Evolutionary conservation across 2,113 vertebrate genomes (phyloP), one percentile per base, ranked within the genome.

Genomic region (Channa argus): DNA sequence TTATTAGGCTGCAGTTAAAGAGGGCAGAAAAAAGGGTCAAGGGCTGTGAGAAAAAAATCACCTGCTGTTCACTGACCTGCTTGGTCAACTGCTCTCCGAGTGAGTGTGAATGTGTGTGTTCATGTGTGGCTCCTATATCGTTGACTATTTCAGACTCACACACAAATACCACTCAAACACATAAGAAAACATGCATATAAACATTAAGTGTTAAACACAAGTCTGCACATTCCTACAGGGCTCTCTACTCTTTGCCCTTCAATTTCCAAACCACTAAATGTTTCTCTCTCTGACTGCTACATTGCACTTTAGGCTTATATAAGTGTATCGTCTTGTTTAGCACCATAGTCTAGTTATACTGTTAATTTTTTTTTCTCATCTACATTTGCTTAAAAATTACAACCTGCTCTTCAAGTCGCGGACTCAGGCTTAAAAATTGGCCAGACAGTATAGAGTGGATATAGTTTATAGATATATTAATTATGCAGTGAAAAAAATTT

Each of bases 21-120:
- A 71, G 86, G 82, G 41, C 78, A 56, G 54, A 7, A 53, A 24
- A 36, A 85, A n/a, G 41, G 88, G 91, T 91, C 83, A 89, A 81
- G 39, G 66, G 80, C 83, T 84, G 63, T 86, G 86, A 84, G 89
- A 90, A 92, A 91, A 91, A 87, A 74, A 82, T 82, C 91, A 90
- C 87, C 89, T 90, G 82, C 86, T 88, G 86, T 67, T 86, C 49
- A 63, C 51, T 81, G 77, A 80, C 82, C 77, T 33, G 11, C 83
- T 86, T 85, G 85, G 84, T 86, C 80, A 66, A 64, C 50, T 67
- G 55, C 34, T 74, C 41, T 8, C 37, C 64, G 10, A 45, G 49
- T 56, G 55, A 34, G 44, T 47, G 50, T n/a, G 63, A 33, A 43
- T 15, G 10, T 44, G 6, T 51, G 41, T 61, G 76, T 24, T 1